A percentile compares a stretch with the other conserved stretches of the same genome.
phyloP scores from a whole-genome alignment of 2,113 vertebrate species.

The Protomyctophum bolini region DNA sequence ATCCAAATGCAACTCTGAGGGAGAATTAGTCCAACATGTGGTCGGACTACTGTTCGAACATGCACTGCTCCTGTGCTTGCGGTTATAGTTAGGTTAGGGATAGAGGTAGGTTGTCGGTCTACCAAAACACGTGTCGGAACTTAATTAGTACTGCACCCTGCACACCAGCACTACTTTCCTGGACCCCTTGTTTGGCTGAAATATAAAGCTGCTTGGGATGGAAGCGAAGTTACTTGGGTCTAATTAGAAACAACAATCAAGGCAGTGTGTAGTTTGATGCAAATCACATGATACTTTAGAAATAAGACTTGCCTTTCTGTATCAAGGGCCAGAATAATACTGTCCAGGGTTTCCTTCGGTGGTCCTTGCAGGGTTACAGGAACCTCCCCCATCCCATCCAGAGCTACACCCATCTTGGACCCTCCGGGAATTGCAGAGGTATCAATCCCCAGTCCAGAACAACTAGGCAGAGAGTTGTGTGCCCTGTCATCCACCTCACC shows the following conservation, averaged over 20 bases:
- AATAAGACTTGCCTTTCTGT: conserved; percentile 81
- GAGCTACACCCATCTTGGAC: conserved; percentile 70
- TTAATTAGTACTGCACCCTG: no score
- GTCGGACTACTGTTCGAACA: no score
- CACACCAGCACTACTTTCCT: no score
- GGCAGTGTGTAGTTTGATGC: not conserved
- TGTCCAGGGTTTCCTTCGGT: conserved; percentile 93
- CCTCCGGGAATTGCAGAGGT: conserved; percentile 72
- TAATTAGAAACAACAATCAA: conserved; percentile 50
- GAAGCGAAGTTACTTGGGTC: conserved; percentile 97
- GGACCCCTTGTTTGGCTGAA: no score
- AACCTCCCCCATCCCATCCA: conserved; percentile 22
- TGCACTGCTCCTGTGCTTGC: no score
- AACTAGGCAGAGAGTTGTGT: conserved; percentile 75
- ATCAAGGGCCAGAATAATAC: conserved; percentile 91
- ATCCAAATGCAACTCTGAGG: no score
- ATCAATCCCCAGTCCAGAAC: conserved; percentile 75
- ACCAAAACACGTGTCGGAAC: no score
- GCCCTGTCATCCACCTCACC: conserved; percentile 78
- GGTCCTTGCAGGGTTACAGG: conserved; percentile 68
- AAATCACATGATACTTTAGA: not conserved
- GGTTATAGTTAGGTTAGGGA: no score
- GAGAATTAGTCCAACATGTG: no score
- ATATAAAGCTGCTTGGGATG: conserved; percentile 97
- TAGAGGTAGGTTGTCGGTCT: no score